Base-by-base conservation (phyloP, 2,888 invertebrate species). In the Lepas anatifera region DNA sequence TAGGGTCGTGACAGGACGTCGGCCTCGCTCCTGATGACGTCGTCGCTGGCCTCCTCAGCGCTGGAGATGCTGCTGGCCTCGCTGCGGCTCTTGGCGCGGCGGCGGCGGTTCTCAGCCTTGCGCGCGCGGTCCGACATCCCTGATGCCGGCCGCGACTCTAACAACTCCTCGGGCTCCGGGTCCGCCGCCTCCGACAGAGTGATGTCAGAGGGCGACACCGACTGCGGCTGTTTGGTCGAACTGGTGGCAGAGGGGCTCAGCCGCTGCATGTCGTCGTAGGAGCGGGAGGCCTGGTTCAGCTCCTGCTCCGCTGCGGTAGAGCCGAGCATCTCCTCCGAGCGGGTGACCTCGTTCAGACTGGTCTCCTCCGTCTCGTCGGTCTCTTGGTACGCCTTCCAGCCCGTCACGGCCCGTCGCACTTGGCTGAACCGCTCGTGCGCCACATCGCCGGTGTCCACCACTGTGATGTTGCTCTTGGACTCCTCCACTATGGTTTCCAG, bases 341-440 rank as follows among this genome's bases (percentile, higher is more conserved):
- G 58, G 32, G 58, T 25, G 32, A 35, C 58, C 32, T 58, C 58
- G 18, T 32, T 35, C 22, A 58, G 35, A 10, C 58, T 58, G 58
- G 58, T n/a, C 35, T 58, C 58, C 29, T 52, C 52, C 8, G 58
- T 16, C 58, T 58, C 58, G 58, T 58, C 58, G 11, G 35, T 35
- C 58, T 58, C 58, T n/a, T 32, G 35, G 32, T 58, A n/a, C 2
- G 58, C 58, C 32, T 58, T 32, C 58, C 58, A 58, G 58, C 58
- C 58, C 22, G 58, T 58, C 32, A 58, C 58, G 58, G 58, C 58
- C 7, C 35, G 35, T 1, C 58, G 58, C 58, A 58, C 58, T 35
- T 58, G 58, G 35, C 35, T 16, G 22, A 58, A 58, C 18, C 58
- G 58, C 58, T 58, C 58, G 58, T 58, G 58, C 58, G 58, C 58